Base-by-base conservation (phyloP, 2,113 vertebrate species). In the Gnathonemus longibarbis region DNA sequence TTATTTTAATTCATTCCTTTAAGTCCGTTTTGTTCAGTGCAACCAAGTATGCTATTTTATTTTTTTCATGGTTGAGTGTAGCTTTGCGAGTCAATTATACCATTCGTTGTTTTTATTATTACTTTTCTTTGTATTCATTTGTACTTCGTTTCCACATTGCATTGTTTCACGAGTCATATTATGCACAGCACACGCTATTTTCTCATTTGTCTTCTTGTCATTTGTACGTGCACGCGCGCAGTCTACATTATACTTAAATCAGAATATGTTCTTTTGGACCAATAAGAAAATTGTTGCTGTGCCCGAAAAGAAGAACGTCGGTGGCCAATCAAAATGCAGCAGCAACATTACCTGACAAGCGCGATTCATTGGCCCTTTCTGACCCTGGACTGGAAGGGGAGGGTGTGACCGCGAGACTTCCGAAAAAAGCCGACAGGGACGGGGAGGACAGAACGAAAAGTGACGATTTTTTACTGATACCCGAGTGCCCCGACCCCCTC, bases 401-500 rank as follows among this genome's bases (percentile, higher is more conserved):
- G 84, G 50, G 83, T 90, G 90, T 88, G 88, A 90, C 93, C 94
- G 94, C 95, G 95, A 94, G 93, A 94, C 0, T 91, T 35, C 87
- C 94, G 93, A 90, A 91, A 90, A 92, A n/a, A 88, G 0, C 80
- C 95, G 96, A 96, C 88, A 27, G 50, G 74, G 2, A 11, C 3
- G 91, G 53, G 86, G 58, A 91, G 92, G 93, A 90, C 88, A 21
- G 2, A 70, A 27, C 95, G 95, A 80, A 95, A 96, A 95, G 2
- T 83, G 7, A 91, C 95, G 95, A 96, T 90, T 9, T 91, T 83
- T n/a, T 50, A 35, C 31, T 35, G 31, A 56, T 56, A 66, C 87
- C 92, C 92, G 89, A 92, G 92, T 92, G 91, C 90, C 83, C 91
- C 27, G 50, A 87, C 93, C 90, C 92, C 92, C 93, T 87, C 88